Evolutionary conservation across 2,113 vertebrate genomes (phyloP).

Genomic region (Myxocyprinus asiaticus): DNA sequence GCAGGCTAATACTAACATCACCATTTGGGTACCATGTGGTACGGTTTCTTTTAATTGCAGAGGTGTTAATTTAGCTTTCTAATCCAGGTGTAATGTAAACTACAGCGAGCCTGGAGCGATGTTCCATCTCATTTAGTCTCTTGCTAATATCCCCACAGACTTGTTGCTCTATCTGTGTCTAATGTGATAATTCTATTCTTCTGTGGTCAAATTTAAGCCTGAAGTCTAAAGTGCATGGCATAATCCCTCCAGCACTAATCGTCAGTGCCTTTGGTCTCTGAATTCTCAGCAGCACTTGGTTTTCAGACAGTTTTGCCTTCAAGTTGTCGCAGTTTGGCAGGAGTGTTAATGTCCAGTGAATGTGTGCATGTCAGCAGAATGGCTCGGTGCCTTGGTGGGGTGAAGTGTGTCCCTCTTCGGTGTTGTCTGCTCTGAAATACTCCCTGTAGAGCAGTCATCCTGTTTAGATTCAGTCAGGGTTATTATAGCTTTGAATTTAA

Average conservation of each 20-base stretch:
- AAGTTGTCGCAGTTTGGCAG: slow-evolving; percentile 28
- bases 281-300: slow-evolving; percentile 27
- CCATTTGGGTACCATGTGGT: slow-evolving; percentile 18
- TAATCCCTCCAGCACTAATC: slow-evolving; percentile 34
- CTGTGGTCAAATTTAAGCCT: slow-evolving; percentile 35
- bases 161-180: slow-evolving; percentile 44
- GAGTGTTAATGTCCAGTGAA: slow-evolving; percentile 19
- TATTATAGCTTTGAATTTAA: too few relatives aligned
- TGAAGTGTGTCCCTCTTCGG: slow-evolving; percentile 27
- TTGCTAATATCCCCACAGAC: slow-evolving; percentile 1
- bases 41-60: slow-evolving; percentile 18
- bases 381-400: neutral
- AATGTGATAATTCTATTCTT: slow-evolving; percentile 43
- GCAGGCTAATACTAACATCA: slow-evolving; percentile 7
- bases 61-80: slow-evolving; percentile 35
- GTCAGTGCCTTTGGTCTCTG: neutral
- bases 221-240: slow-evolving; percentile 17
- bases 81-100: slow-evolving; percentile 37
- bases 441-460: slow-evolving; percentile 12
- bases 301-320: slow-evolving; percentile 18
- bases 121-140: slow-evolving; percentile 24
- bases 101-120: slow-evolving; percentile 27
- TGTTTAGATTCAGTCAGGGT: too few relatives aligned
- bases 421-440: slow-evolving; percentile 2
- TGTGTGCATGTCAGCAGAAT: slow-evolving; percentile 27